phyloP scores from a whole-genome alignment of 2,888 invertebrate genomes.

The Drosophila mulleri region DNA sequence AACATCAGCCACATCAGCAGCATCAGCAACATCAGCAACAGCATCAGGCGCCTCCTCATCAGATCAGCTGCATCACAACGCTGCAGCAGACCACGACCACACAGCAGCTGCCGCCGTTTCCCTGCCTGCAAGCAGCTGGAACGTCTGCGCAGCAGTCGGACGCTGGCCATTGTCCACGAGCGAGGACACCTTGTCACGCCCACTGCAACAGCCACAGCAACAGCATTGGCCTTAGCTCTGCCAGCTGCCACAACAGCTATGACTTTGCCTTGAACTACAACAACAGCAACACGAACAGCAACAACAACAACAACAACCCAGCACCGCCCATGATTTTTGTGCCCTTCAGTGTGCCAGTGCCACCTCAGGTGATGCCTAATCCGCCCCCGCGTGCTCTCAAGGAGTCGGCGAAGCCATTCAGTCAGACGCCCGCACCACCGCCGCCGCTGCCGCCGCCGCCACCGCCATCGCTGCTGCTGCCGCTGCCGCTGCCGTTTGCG shows the following conservation, averaged over 20 bases:
- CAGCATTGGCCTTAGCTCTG: background rate
- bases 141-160: slow-evolving; percentile 18
- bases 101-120: slow-evolving; percentile 45
- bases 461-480: slow-evolving; percentile 58
- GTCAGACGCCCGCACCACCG: slow-evolving; percentile 61
- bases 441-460: slow-evolving; percentile 66
- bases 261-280: background rate
- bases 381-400: background rate
- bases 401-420: slow-evolving; percentile 23
- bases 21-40: no score
- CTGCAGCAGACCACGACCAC: slow-evolving; percentile 65
- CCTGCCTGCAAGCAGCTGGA: slow-evolving; percentile 15
- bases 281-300: background rate
- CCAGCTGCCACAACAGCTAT: slow-evolving; percentile 21
- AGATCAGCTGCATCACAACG: slow-evolving; percentile 63
- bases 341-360: slow-evolving; percentile 74
- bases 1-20: no score
- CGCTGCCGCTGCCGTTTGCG: slow-evolving; percentile 53
- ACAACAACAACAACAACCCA: background rate
- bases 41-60: slow-evolving; percentile 35
- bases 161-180: slow-evolving; percentile 6
- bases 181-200: slow-evolving; percentile 23
- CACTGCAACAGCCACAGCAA: slow-evolving; percentile 37
- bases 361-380: slow-evolving; percentile 4
- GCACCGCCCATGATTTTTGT: slow-evolving; percentile 73